Conservation (phyloP, 2,797 vertebrate genomes). For the Anomalospiza imberbis region DNA sequence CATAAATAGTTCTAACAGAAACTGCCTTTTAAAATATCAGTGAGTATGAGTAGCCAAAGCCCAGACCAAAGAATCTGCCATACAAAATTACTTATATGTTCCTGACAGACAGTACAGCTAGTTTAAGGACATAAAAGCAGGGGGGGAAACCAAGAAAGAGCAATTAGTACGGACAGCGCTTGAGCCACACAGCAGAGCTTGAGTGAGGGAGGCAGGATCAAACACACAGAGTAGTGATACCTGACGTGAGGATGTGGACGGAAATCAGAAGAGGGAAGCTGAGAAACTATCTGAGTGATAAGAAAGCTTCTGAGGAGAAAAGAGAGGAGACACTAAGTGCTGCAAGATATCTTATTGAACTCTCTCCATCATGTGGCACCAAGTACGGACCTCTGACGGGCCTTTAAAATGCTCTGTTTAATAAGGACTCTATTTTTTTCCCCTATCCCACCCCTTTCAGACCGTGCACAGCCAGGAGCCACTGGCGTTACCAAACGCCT, state of each 20-base stretch:
- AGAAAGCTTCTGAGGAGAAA: constrained; percentile 87
- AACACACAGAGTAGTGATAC: constrained; percentile 66
- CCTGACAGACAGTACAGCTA: neutral
- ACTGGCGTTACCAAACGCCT: neutral
- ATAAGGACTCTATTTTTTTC: neutral
- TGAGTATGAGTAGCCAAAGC: neutral
- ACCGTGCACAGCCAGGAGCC: neutral
- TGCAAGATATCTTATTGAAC: neutral
- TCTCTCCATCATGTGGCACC: neutral
- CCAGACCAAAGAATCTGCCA: neutral
- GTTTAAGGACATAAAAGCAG: neutral
- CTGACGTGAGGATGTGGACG: constrained; percentile 71
- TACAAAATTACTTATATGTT: neutral
- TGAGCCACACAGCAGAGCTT: constrained; percentile 25
- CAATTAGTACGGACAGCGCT: constrained; percentile 12
- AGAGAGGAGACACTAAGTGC: constrained; percentile 64
- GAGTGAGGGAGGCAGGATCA: constrained; percentile 30
- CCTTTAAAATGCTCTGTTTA: neutral
- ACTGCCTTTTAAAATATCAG: neutral
- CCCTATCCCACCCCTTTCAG: neutral
- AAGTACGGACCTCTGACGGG: neutral
- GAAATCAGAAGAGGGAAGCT: constrained; percentile 98
- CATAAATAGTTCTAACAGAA: neutral
- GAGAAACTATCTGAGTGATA: constrained; percentile 97
- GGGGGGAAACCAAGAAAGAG: neutral